These are phyloP conservation scores for Scatophagus argus DNA, from an alignment of 2,113 vertebrate genomes.

Conservation along the genomic window DNA sequence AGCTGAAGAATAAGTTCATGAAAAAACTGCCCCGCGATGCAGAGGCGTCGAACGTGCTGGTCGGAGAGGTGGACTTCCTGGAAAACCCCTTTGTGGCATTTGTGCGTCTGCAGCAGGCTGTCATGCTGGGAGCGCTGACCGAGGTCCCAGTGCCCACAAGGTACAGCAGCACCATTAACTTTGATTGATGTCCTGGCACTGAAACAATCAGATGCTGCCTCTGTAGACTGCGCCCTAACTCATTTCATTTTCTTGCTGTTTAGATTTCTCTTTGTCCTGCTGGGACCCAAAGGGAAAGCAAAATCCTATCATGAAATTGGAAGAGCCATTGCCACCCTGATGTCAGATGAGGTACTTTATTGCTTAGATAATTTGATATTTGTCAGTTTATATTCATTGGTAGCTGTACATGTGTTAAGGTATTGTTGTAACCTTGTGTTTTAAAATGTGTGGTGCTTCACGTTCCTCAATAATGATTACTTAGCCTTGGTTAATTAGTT, in stretches of 20 bases:
- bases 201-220: not conserved
- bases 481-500: not conserved
- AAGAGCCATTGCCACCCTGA: constrained; percentile 95
- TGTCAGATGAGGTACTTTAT: constrained; percentile 95
- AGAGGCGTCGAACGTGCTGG: constrained; percentile 96
- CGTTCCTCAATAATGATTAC: not conserved
- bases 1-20: constrained; percentile 99
- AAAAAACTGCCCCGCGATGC: constrained; percentile 97
- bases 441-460: not conserved
- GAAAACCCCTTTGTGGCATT: constrained; percentile 95
- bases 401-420: not conserved
- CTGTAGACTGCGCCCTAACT: not conserved
- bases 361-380: not conserved
- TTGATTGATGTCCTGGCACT: not conserved
- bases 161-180: constrained; percentile 69
- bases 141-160: constrained; percentile 97
- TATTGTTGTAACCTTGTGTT: not conserved
- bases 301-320: constrained; percentile 99
- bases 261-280: constrained; percentile 96
- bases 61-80: constrained; percentile 97
- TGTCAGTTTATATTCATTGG: not conserved
- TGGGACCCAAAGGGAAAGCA: constrained; percentile 97
- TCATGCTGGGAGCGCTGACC: constrained; percentile 95
- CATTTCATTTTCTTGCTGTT: not conserved
- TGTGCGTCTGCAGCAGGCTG: constrained; percentile 94